Evolutionary conservation across 2,113 vertebrate genomes (phyloP).

Genomic region (Tragelaphus strepsiceros): DNA sequence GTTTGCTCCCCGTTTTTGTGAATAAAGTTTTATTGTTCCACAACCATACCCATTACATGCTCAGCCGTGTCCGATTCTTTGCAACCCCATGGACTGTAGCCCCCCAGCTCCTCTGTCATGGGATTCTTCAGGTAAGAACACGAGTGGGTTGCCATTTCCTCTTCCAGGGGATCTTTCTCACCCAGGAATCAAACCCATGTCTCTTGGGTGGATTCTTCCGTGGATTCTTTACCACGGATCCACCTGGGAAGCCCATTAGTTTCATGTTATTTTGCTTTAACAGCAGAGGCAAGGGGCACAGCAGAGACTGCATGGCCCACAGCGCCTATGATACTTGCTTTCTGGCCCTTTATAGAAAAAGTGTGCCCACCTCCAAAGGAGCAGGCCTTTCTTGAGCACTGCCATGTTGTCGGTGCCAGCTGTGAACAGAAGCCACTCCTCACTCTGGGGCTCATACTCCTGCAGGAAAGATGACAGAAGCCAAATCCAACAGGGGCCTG

Average conservation of each 20-base stretch:
- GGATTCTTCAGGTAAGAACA: background rate
- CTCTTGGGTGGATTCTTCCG: background rate
- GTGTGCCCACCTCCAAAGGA: accelerated
- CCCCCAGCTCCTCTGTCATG: background rate
- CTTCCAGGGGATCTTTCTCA: background rate
- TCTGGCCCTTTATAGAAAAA: background rate
- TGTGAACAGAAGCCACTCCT: background rate
- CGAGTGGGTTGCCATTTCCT: background rate
- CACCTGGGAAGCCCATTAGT: background rate
- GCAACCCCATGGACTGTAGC: background rate
- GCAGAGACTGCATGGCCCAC: background rate
- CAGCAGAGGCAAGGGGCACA: background rate
- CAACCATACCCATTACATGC: background rate
- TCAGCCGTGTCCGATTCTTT: background rate
- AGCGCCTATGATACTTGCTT: background rate
- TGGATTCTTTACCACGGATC: background rate
- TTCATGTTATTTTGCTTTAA: background rate
- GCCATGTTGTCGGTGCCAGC: background rate
- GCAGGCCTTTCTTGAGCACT: background rate
- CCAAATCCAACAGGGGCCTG: no score
- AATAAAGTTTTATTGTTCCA: background rate
- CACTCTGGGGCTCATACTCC: background rate
- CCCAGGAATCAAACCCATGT: background rate
- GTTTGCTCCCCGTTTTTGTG: background rate
- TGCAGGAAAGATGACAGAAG: accelerated